These are phyloP conservation scores for Platanista minor DNA, from an alignment of 2,113 vertebrate genomes.

Conservation along the genomic window DNA sequence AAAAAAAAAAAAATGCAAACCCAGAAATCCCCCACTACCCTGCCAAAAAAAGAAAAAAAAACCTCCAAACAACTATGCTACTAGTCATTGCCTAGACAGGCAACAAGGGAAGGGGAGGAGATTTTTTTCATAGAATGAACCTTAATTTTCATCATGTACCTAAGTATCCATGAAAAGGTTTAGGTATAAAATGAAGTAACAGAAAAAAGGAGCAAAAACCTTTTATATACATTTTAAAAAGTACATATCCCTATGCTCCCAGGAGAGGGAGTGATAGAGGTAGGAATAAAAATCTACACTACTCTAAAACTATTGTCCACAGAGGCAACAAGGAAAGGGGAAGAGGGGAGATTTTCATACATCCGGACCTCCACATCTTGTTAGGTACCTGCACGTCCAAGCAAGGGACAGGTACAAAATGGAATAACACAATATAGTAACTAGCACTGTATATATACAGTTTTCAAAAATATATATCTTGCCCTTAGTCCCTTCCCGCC, in stretches of 20 bases:
- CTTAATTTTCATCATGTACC: conserved; percentile 59
- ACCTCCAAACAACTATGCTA: neutral
- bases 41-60: neutral
- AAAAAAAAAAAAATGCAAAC: neutral
- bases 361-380: conserved; percentile 45
- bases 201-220: too few relatives aligned
- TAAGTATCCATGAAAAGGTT: conserved; percentile 31
- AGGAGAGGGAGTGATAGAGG: neutral
- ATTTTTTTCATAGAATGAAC: conserved; percentile 72
- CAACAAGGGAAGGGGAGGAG: conserved; percentile 56
- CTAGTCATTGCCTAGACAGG: conserved; percentile 46
- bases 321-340: conserved; percentile 48
- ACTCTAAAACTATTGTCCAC: conserved; percentile 38
- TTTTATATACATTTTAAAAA: conserved; percentile 55
- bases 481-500: neutral
- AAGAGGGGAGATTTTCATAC: conserved; percentile 56
- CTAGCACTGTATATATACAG: conserved; percentile 22
- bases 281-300: neutral
- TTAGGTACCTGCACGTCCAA: neutral
- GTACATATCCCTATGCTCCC: neutral
- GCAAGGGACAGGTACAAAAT: conserved; percentile 43
- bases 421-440: conserved; percentile 6
- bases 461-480: neutral
- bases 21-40: neutral
- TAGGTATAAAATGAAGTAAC: conserved; percentile 61